Conservation (phyloP, 37 sponge, comb jelly and placozoan genomes). For the Beroe forskalii region DNA sequence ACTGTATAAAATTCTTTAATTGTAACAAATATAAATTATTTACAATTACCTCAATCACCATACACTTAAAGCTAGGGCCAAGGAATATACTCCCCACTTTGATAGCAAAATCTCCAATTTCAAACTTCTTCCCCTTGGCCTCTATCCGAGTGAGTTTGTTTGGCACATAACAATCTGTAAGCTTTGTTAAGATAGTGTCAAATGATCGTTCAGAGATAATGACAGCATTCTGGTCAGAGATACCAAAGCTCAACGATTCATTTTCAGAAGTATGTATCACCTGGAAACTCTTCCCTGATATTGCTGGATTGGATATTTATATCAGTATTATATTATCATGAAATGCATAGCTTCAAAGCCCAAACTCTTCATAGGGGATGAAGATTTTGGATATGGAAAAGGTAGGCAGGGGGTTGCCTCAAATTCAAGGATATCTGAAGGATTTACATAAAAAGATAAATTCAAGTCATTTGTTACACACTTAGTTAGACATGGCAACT, state of each 20-base stretch:
- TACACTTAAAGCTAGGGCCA: slow-evolving; percentile 25
- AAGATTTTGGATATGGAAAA: too few relatives aligned
- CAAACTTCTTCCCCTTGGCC: slow-evolving; percentile 59
- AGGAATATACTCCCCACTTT: slow-evolving; percentile 47
- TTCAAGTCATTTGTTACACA: too few relatives aligned
- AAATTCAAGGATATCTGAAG: background rate
- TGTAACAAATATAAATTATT: too few relatives aligned
- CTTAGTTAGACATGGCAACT: too few relatives aligned
- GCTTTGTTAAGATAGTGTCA: slow-evolving; percentile 40
- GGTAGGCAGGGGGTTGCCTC: too few relatives aligned
- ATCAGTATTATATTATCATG: background rate
- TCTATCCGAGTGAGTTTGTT: slow-evolving; percentile 35
- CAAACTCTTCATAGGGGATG: too few relatives aligned
- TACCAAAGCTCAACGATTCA: background rate
- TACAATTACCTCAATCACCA: slow-evolving; percentile 40
- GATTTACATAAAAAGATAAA: too few relatives aligned
- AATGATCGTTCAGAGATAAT: slow-evolving; percentile 42
- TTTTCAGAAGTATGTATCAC: slow-evolving; percentile 43
- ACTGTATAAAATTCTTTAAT: too few relatives aligned
- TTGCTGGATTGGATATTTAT: background rate
- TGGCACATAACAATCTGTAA: slow-evolving; percentile 42
- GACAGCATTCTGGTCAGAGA: background rate
- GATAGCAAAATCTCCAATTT: slow-evolving; percentile 48
- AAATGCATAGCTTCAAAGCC: background rate
- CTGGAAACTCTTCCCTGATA: slow-evolving; percentile 47